phyloP scores from a whole-genome alignment of 53 echinoderm and acorn worm species.

The Hippasteria phrygiana region DNA sequence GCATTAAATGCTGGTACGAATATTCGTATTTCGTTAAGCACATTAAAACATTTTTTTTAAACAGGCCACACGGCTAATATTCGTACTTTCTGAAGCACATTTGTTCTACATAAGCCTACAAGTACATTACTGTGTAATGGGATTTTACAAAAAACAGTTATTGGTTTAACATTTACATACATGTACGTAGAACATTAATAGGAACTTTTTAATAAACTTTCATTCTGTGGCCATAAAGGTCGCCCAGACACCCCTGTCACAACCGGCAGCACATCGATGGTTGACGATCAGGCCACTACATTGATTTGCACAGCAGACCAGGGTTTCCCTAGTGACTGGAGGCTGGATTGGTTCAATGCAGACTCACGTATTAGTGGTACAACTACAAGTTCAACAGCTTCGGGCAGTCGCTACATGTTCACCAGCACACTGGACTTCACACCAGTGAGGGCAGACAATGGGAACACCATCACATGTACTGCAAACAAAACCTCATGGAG shows the following conservation, averaged over 20 bases:
- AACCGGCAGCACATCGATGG: neutral
- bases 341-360: slow-evolving; percentile 1
- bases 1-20: too few species aligned
- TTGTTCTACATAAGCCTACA: too few species aligned
- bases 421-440: neutral
- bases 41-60: too few species aligned
- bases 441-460: neutral
- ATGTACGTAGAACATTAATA: too few species aligned
- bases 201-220: neutral
- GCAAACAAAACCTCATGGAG: neutral
- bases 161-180: too few species aligned
- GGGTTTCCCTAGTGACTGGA: slow-evolving; percentile 1
- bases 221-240: neutral
- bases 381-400: neutral
- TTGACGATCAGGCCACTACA: neutral
- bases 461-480: neutral
- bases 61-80: too few species aligned
- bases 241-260: slow-evolving; percentile 1
- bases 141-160: too few species aligned
- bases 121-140: too few species aligned
- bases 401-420: neutral
- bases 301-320: slow-evolving; percentile 17
- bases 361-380: neutral
- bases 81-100: too few species aligned
- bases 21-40: too few species aligned